Evolutionary conservation across 64 coral and sea anemone species (phyloP), one percentile per base, ranked within the genome.

Genomic region (Pocillopora damicornis): DNA sequence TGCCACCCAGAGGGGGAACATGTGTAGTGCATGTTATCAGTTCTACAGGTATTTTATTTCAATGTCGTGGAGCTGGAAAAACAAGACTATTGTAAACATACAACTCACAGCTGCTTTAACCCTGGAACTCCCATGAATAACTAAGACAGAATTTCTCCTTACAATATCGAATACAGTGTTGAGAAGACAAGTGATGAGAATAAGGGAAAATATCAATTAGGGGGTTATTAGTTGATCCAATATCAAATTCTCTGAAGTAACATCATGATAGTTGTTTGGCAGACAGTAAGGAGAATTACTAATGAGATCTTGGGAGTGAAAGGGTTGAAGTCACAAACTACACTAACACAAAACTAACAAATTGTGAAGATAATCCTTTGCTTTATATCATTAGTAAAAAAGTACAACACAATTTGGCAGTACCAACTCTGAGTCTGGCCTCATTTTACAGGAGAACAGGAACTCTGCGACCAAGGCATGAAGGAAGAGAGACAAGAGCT

Each of bases 11-110:
- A 98, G 90, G 84, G 96, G 96, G 37, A 87, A 86, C 13, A 73
- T 98, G 61, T 98, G 96, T 58, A 91, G 87, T 86, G 88, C 96
- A 20, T 98, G 96, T 75, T 95, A 98, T 78, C 96, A 98, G 16
- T 95, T 90, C 69, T 95, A 91, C 91, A 98, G 90, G 96, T 98
- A 87, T 30, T 61, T 60, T 61, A 37, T 18, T 22, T 72, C 22
- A 23, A 61, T 37, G n/a, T 3, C 76, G 9, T 22, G 34, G 15
- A 9, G 2, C 60, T 22, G 9, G 23, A 61, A 22, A 11, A 26
- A 71, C 10, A n/a, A 4, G 8, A 23, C 22, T 67, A 1, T 1
- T 67, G 22, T 67, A 7, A 20, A 20, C 9, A 67, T 7, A 22
- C 16, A 4, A 15, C 9, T 1, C 3, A 20, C 63, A 65, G 12